Conservation (phyloP, 2,888 invertebrate species). For the Blomia tropicalis region DNA sequence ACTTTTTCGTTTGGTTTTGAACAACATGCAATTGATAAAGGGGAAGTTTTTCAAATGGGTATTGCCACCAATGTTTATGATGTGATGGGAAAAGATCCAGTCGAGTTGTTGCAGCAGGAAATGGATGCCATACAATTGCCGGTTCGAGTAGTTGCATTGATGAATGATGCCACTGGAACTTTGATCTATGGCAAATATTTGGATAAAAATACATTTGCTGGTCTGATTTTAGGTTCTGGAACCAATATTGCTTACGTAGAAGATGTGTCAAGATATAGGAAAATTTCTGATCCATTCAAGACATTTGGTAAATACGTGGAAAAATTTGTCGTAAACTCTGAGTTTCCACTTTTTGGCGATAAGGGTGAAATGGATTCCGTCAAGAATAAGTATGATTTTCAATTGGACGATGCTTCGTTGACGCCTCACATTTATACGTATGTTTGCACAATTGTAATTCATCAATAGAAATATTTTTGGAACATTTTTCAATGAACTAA, state of each 20-base stretch:
- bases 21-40: conserved; percentile 54
- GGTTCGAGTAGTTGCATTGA: conserved; percentile 53
- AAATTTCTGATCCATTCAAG: background rate
- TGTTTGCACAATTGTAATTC: conserved; percentile 51
- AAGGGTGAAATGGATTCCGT: conserved; percentile 60
- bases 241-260: conserved; percentile 67
- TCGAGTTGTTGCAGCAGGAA: conserved; percentile 48
- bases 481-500: background rate
- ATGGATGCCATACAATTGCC: conserved; percentile 38
- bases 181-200: conserved; percentile 50
- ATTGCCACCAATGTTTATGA: conserved; percentile 61
- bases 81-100: conserved; percentile 50
- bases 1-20: conserved; percentile 70
- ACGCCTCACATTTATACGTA: conserved; percentile 55
- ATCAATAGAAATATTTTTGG: background rate
- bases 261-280: conserved; percentile 47
- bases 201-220: conserved; percentile 49
- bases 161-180: conserved; percentile 57
- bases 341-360: conserved; percentile 71
- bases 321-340: conserved; percentile 55
- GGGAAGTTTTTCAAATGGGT: conserved; percentile 62
- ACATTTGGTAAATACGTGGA: conserved; percentile 5
- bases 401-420: conserved; percentile 53
- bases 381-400: conserved; percentile 52
- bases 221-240: conserved; percentile 61